Evolutionary conservation across 2,113 vertebrate species (phyloP).

Genomic region (Corynorhinus townsendii): DNA sequence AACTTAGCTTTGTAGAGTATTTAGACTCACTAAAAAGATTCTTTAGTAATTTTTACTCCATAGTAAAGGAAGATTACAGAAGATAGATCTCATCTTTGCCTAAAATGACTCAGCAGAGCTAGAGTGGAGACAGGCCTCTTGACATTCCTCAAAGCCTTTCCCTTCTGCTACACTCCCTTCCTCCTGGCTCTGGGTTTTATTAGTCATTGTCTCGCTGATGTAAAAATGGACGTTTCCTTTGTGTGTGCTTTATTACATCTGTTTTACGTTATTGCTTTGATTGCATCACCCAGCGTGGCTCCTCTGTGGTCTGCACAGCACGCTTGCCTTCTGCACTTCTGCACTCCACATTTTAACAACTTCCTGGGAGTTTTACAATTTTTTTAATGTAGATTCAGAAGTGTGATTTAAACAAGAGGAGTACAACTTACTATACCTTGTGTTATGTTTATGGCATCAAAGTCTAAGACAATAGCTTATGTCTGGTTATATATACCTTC

Average conservation of each 20-base stretch:
- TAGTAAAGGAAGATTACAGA: not conserved
- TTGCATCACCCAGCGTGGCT: not conserved
- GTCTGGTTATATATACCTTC: not conserved
- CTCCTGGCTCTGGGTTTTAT: not conserved
- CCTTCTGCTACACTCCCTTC: not conserved
- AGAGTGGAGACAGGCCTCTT: not conserved
- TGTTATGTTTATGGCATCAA: not conserved
- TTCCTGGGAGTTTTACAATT: slow-evolving; percentile 21
- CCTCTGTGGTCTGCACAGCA: not conserved
- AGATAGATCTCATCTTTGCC: not conserved
- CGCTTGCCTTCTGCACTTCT: not conserved
- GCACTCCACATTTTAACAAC: not conserved
- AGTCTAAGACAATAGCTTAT: not conserved
- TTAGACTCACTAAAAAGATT: not conserved
- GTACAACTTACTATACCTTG: not conserved
- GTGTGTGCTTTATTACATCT: not conserved
- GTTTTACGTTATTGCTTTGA: not conserved
- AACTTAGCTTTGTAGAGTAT: not conserved
- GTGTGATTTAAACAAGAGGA: not conserved
- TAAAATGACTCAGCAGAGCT: not conserved
- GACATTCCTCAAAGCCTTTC: not conserved
- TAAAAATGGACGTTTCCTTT: slow-evolving; percentile 41
- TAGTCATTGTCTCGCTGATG: slow-evolving; percentile 46
- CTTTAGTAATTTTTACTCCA: not conserved
- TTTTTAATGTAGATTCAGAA: not conserved